Base-by-base conservation (phyloP, 2,797 vertebrate species). In the Yasuhikotakia modesta region DNA sequence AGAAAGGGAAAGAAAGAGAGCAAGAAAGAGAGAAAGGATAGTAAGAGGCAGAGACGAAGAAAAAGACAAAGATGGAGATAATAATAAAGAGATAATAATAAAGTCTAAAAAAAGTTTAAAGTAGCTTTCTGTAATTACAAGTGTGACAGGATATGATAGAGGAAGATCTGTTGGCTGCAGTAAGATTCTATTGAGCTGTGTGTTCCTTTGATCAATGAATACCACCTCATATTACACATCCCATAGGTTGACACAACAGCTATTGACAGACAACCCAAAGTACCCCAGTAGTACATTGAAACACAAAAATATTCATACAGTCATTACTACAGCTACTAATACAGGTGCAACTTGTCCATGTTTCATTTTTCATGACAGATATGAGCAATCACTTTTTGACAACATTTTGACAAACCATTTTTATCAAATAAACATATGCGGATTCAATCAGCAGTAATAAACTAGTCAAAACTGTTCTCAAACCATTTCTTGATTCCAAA, bases 101-200 rank as follows among this genome's bases (percentile, higher is more conserved):
- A n/a, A 52, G 43, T 78, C 45, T 21, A 76, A n/a, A n/a, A n/a
- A n/a, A n/a, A 39, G 55, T 80, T 63, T 27, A 43, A 78, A 67
- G 21, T 27, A 73, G 74, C 74, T 83, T 78, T 58, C 52, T 81
- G 66, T 85, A 82, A 83, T 82, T 82, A 77, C 5, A 19, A 82
- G 75, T 75, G 76, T 83, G 82, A 79, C 64, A 55, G 71, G 72
- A 80, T 82, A 82, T 64, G 82, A 85, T 53, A 64, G 68, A 22
- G 70, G 58, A 55, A 65, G 65, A 70, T 66, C 11, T 78, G 73
- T 81, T n/a, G 39, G 39, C 39, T 43, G 39, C 39, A 43, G 39
- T 19, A 70, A 69, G 65, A 60, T 63, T 66, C 76, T 53, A 6
- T 7, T 8, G 64, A 71, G 81, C 52, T 70, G 27, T 67, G 52